Base-by-base conservation (phyloP, 2,888 invertebrate genomes). In the Cyrtodaria siliqua region DNA sequence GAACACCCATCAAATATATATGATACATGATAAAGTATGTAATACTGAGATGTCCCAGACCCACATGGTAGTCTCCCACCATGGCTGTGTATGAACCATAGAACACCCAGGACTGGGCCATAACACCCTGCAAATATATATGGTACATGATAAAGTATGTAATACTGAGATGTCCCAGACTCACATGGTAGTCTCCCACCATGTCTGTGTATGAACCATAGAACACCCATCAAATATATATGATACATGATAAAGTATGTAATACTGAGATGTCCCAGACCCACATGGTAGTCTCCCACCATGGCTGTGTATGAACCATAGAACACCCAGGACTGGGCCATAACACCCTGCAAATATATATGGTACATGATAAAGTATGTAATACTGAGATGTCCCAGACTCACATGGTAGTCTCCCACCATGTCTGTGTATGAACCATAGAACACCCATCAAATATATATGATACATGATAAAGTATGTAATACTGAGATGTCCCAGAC, bases 1-100 rank as follows among this genome's bases (percentile, higher is more conserved):
- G 73, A 88, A 88, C 24, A 86, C 23, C 87, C 87, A 88, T 1
- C n/a, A n/a, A n/a, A n/a, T n/a, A n/a, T n/a, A n/a, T n/a, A n/a
- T n/a, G n/a, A n/a, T n/a, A n/a, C n/a, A n/a, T n/a, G n/a, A n/a
- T n/a, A n/a, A n/a, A n/a, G n/a, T n/a, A n/a, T n/a, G n/a, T n/a
- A n/a, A n/a, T n/a, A n/a, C n/a, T n/a, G n/a, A 88, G 69, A 52
- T 86, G 87, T 16, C 81, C 85, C 16, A 88, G 66, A 9, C 79
- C 82, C 1, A 84, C 50, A 26, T 82, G 79, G 60, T 88, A 88
- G n/a, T 63, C 44, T 0, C 57, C 56, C 8, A 52, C 64, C n/a
- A 77, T 24, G 9, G 61, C 64, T 8, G 57, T 60, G 59, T 85
- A 88, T 6, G 68, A 68, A 26, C 88, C 85, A 74, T 80, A 87